Percentiles rank a stretch among this genome's conserved stretches.
phyloP scores from a whole-genome alignment of 2,888 invertebrate genomes.

The Homarus gammarus region DNA sequence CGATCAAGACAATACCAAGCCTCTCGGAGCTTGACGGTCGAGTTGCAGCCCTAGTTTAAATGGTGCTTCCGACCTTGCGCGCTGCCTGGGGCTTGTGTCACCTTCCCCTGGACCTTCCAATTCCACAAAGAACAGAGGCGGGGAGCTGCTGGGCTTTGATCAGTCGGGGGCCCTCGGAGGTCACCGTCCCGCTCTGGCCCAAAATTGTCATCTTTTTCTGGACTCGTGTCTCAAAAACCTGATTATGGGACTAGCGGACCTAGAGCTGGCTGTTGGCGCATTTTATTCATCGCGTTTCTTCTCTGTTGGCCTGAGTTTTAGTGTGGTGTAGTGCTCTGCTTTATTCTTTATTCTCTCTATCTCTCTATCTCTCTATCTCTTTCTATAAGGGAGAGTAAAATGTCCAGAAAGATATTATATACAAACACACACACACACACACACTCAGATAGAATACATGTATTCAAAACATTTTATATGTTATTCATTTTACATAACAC shows the following conservation, averaged over 20 bases:
- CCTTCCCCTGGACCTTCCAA: not conserved
- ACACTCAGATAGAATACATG: no score
- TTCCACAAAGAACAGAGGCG: conserved; percentile 10
- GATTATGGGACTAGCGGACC: not conserved
- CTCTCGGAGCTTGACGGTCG: not conserved
- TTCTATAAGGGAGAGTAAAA: no score
- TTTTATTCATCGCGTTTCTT: not conserved
- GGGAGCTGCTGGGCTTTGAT: not conserved
- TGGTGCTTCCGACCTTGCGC: not conserved
- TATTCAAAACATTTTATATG: no score
- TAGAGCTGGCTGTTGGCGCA: not conserved
- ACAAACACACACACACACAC: no score
- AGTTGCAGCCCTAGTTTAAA: no score
- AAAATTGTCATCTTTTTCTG: not conserved
- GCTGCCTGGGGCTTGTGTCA: not conserved
- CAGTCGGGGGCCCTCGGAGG: not conserved
- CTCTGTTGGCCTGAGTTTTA: no score
- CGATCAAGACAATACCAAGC: conserved; percentile 22
- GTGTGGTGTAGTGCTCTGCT: no score
- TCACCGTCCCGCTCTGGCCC: not conserved
- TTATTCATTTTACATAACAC: no score
- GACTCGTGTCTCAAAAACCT: not conserved
- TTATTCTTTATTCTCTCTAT: no score
- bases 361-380: no score
- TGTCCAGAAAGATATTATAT: no score